Evolutionary conservation across 2,888 invertebrate species (phyloP).

Genomic region (Phaonia tiefii): DNA sequence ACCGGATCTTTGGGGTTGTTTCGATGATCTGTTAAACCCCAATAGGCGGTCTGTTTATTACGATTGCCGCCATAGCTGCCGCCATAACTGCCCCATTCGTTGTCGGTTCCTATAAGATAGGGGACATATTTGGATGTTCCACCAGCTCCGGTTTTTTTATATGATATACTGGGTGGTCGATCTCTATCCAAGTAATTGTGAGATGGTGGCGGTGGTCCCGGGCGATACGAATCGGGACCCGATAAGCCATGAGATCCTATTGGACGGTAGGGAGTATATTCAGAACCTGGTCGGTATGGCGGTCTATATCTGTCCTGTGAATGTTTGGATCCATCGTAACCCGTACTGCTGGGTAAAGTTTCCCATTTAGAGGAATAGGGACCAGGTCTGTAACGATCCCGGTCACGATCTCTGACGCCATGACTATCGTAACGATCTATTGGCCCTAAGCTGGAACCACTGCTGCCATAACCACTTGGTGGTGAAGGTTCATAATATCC

Average conservation of each 20-base stretch:
- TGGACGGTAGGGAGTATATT: slow-evolving; percentile 77
- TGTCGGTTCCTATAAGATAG: slow-evolving; percentile 82
- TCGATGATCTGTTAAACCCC: slow-evolving; percentile 81
- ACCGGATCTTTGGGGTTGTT: slow-evolving; percentile 77
- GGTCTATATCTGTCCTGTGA: slow-evolving; percentile 76
- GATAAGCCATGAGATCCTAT: slow-evolving; percentile 68
- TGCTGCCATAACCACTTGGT: slow-evolving; percentile 76
- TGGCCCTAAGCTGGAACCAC: slow-evolving; percentile 70
- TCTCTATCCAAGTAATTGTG: slow-evolving; percentile 77
- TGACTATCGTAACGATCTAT: slow-evolving; percentile 78
- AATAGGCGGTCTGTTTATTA: slow-evolving; percentile 81
- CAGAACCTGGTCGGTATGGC: slow-evolving; percentile 75
- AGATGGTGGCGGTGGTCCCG: slow-evolving; percentile 68
- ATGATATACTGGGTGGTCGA: slow-evolving; percentile 63
- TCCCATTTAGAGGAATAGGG: slow-evolving; percentile 78
- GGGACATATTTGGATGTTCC: slow-evolving; percentile 80
- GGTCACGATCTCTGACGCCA: slow-evolving; percentile 68
- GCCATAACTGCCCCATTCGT: slow-evolving; percentile 84
- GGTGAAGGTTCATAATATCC: slow-evolving; percentile 77
- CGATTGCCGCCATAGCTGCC: slow-evolving; percentile 83
- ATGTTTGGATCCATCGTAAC: slow-evolving; percentile 72
- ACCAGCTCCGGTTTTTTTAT: slow-evolving; percentile 73
- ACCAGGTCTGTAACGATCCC: slow-evolving; percentile 72
- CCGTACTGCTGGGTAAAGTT: slow-evolving; percentile 77
- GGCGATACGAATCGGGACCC: slow-evolving; percentile 66